phyloP scores from a whole-genome alignment of 2,797 vertebrate genomes.

The Sorex maritimensis region DNA sequence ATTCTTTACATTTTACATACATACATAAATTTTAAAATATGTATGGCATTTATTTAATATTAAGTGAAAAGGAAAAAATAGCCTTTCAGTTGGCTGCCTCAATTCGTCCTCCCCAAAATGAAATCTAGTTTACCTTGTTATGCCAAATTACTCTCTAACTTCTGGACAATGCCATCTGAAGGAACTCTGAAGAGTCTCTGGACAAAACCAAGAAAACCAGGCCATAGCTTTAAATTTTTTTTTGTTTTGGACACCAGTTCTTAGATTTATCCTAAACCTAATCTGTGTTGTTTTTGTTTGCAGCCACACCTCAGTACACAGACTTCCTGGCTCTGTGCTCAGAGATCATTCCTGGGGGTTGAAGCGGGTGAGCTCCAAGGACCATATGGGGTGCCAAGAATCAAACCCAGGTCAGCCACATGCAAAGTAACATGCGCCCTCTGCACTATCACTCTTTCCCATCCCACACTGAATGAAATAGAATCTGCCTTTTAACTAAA shows the following conservation, averaged over 20 bases:
- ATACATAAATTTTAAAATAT: constrained; percentile 39
- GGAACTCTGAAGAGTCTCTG: constrained; percentile 36
- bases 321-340: too few relatives aligned
- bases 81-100: constrained; percentile 20
- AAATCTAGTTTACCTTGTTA: constrained; percentile 30
- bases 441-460: too few relatives aligned
- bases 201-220: constrained; percentile 39
- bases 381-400: too few relatives aligned
- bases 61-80: constrained; percentile 26
- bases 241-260: too few relatives aligned
- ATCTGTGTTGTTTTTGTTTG: too few relatives aligned
- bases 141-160: constrained; percentile 44
- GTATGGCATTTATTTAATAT: constrained; percentile 43
- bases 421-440: too few relatives aligned
- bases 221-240: background rate
- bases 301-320: too few relatives aligned
- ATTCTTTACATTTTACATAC: constrained; percentile 21
- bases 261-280: too few relatives aligned
- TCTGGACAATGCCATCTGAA: constrained; percentile 41
- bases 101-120: constrained; percentile 14
- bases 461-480: background rate
- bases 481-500: constrained; percentile 23
- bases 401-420: too few relatives aligned
- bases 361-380: too few relatives aligned
- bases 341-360: too few relatives aligned